These are phyloP conservation scores for Tryphoninae sp. DNA, from an alignment of 2,888 invertebrate genomes.

Conservation along the genomic window DNA sequence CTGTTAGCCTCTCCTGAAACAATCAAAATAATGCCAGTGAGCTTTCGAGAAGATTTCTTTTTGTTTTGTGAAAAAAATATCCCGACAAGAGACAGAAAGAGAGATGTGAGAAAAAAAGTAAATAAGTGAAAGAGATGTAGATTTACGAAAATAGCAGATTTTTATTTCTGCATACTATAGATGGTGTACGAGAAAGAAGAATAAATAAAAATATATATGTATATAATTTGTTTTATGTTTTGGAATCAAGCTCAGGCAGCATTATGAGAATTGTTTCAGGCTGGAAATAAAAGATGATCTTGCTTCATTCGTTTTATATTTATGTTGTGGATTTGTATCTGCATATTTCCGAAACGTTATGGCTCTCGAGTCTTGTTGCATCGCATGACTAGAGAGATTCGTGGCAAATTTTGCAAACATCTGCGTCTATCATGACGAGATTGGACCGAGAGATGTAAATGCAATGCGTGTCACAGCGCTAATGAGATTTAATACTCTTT, in stretches of 20 bases:
- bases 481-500: slow-evolving; percentile 9
- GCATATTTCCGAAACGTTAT: slow-evolving; percentile 9
- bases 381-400: background rate
- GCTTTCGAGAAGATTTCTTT: slow-evolving; percentile 68
- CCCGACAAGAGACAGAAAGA: slow-evolving; percentile 41
- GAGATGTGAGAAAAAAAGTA: slow-evolving; percentile 29
- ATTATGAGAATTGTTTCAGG: slow-evolving; percentile 81
- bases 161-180: slow-evolving; percentile 25
- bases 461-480: background rate
- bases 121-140: slow-evolving; percentile 56
- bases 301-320: background rate
- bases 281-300: slow-evolving; percentile 71
- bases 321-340: slow-evolving; percentile 2
- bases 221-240: slow-evolving; percentile 40
- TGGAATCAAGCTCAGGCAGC: slow-evolving; percentile 79
- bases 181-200: slow-evolving; percentile 44
- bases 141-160: slow-evolving; percentile 48
- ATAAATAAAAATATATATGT: slow-evolving; percentile 29
- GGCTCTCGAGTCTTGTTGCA: slow-evolving; percentile 7
- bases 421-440: background rate
- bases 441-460: slow-evolving; percentile 1
- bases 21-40: slow-evolving; percentile 82
- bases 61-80: slow-evolving; percentile 53
- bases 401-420: slow-evolving; percentile 17
- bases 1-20: slow-evolving; percentile 84